phyloP scores from a whole-genome alignment of 2,797 vertebrate genomes.

The Brachyrhaphis roseni region DNA sequence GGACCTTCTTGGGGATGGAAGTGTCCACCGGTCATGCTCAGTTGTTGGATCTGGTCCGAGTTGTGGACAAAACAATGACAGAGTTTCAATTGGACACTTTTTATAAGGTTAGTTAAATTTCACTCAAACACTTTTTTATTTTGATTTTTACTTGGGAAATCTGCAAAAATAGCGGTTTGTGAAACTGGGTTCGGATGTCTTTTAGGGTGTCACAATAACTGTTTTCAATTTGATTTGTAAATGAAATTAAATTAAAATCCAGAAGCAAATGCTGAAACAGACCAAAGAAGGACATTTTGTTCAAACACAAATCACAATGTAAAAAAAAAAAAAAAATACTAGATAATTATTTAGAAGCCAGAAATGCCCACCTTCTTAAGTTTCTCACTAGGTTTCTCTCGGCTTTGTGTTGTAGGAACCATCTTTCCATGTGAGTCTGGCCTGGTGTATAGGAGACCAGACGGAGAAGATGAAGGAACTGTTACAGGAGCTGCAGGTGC shows the following conservation, averaged over 20 bases:
- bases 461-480: slow-evolving; percentile 74
- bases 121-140: neutral
- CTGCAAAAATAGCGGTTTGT: neutral
- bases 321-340: neutral
- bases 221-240: neutral
- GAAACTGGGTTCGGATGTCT: neutral
- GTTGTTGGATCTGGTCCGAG: slow-evolving; percentile 82
- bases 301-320: neutral
- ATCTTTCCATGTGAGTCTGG: slow-evolving; percentile 93
- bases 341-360: neutral
- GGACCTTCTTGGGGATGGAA: slow-evolving; percentile 77
- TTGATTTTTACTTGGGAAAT: neutral
- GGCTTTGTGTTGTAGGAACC: slow-evolving; percentile 82
- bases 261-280: neutral
- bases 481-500: slow-evolving; percentile 88
- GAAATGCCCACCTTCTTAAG: neutral
- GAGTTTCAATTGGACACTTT: slow-evolving; percentile 88
- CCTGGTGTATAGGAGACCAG: slow-evolving; percentile 91
- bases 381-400: neutral
- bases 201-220: neutral
- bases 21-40: slow-evolving; percentile 81
- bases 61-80: slow-evolving; percentile 85
- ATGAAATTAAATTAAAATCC: neutral
- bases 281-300: neutral
- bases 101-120: slow-evolving; percentile 80